Percentiles rank a stretch among this genome's conserved stretches.
phyloP scores from a whole-genome alignment of 2,113 vertebrate genomes.

The Microcebus ravelobensis region DNA sequence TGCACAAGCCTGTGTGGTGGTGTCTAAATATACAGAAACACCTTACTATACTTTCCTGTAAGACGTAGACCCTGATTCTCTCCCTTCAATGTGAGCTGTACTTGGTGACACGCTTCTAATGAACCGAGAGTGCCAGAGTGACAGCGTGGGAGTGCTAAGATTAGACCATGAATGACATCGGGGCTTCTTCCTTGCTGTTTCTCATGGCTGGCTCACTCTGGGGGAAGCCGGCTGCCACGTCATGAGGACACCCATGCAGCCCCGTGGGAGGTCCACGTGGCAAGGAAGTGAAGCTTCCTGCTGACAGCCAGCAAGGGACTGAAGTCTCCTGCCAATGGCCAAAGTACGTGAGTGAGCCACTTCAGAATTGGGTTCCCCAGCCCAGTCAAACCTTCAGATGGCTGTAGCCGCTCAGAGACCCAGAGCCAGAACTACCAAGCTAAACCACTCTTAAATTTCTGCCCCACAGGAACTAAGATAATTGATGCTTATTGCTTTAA shows the following conservation, averaged over 20 bases:
- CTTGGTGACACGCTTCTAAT: neutral
- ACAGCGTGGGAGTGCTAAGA: neutral
- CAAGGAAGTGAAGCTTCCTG: neutral
- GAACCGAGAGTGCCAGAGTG: neutral
- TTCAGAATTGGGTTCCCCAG: neutral
- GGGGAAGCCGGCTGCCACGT: neutral
- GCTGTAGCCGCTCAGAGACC: neutral
- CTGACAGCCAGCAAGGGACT: neutral
- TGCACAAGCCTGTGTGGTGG: too few species aligned
- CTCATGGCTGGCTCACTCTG: neutral
- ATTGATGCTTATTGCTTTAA: neutral
- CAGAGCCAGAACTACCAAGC: neutral
- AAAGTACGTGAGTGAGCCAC: accelerated
- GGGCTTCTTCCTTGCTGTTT: neutral
- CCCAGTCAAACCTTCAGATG: neutral
- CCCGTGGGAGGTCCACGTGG: accelerated
- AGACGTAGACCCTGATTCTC: neutral
- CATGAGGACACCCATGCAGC: neutral
- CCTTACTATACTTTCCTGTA: neutral
- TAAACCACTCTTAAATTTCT: neutral
- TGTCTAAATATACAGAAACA: neutral
- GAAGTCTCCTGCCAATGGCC: neutral
- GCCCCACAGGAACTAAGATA: neutral
- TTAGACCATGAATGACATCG: neutral
- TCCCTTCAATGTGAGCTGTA: neutral